phyloP scores from a whole-genome alignment of 2,113 vertebrate species.

The Ptilorrhoa leucosticta region DNA sequence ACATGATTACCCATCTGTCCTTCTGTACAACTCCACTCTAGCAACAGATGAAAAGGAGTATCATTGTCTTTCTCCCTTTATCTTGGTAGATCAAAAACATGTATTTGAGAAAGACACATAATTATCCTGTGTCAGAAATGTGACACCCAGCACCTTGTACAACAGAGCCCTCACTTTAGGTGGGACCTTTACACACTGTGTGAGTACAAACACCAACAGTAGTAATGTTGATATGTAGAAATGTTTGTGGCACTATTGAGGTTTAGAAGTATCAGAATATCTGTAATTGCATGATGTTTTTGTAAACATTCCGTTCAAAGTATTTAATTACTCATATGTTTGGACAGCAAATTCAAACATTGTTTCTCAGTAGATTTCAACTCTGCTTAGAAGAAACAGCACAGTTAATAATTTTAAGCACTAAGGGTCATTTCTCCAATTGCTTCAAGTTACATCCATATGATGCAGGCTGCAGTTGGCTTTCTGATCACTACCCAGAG shows the following conservation, averaged over 20 bases:
- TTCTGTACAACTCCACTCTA: neutral
- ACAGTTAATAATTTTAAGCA: neutral
- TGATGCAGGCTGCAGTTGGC: neutral
- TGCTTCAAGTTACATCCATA: neutral
- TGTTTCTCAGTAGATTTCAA: neutral
- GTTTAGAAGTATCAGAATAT: neutral
- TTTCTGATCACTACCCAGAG: neutral
- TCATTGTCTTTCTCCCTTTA: neutral
- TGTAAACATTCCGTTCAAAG: neutral
- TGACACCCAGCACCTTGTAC: neutral
- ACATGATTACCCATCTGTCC: neutral
- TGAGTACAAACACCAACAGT: neutral
- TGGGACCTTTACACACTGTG: accelerated
- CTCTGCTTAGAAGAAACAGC: neutral
- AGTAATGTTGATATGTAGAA: neutral
- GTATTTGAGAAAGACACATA: neutral
- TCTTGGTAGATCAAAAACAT: neutral
- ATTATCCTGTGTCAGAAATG: neutral
- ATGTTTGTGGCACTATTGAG: neutral
- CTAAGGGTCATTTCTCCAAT: neutral
- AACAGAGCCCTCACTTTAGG: neutral
- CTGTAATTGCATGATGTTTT: neutral
- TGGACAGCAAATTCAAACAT: neutral
- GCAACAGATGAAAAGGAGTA: neutral
- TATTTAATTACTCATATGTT: neutral